Evolutionary conservation across 2,113 vertebrate genomes (phyloP).

Genomic region (Alosa alosa): DNA sequence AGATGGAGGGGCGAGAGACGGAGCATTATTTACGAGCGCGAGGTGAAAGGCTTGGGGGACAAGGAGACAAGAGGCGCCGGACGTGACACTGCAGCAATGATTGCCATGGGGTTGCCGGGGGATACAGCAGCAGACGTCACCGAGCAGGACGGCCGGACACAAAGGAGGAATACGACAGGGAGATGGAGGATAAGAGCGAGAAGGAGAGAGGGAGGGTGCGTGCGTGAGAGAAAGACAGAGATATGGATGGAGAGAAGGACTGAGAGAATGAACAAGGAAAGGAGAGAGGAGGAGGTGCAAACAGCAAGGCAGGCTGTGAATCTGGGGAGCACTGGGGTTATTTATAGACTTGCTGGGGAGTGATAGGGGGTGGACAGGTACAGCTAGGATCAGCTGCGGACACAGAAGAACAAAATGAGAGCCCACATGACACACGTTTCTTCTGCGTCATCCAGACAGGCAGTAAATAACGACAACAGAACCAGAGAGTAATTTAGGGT

Average conservation of each 20-base stretch:
- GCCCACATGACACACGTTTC: background rate
- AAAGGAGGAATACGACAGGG: slow-evolving; percentile 65
- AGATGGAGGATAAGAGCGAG: slow-evolving; percentile 43
- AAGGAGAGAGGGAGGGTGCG: slow-evolving; percentile 24
- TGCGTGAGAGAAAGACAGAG: background rate
- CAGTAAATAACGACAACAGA: background rate
- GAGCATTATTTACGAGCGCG: slow-evolving; percentile 72
- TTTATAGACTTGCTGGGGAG: slow-evolving; percentile 42
- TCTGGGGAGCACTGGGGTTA: slow-evolving; percentile 24
- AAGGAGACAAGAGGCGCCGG: slow-evolving; percentile 72
- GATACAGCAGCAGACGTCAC: slow-evolving; percentile 73
- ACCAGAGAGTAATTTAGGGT: background rate
- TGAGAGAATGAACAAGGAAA: background rate
- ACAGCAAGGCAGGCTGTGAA: slow-evolving; percentile 36
- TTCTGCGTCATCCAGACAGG: background rate
- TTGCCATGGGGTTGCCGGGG: slow-evolving; percentile 75
- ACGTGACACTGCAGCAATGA: slow-evolving; percentile 64
- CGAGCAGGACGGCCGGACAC: slow-evolving; percentile 63
- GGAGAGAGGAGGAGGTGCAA: slow-evolving; percentile 10
- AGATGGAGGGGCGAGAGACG: background rate
- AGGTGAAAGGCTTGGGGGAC: slow-evolving; percentile 62
- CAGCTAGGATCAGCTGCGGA: slow-evolving; percentile 9
- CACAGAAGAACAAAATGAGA: background rate
- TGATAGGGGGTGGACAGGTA: background rate
- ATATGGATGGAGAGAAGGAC: slow-evolving; percentile 15